These are phyloP conservation scores for Paramisgurnus dabryanus DNA, from an alignment of 2,113 vertebrate genomes.

Conservation along the genomic window DNA sequence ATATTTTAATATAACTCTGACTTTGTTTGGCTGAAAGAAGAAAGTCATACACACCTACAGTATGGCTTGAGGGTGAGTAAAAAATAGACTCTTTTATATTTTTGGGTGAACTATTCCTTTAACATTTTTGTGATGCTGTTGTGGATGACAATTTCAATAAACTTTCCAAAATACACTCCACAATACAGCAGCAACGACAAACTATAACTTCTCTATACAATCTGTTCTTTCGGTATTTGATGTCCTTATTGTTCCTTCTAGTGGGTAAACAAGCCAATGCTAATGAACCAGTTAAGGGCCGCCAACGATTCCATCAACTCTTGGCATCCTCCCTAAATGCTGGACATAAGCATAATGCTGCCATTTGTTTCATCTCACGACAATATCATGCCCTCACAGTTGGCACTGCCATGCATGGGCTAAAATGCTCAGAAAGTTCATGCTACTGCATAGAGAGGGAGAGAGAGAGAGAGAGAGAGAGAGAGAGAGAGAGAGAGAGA, in stretches of 20 bases:
- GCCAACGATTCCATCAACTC: conserved; percentile 71
- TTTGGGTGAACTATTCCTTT: no score
- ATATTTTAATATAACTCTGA: no score
- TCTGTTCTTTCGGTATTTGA: conserved; percentile 34
- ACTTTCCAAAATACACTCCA: not conserved
- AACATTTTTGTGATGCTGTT: no score
- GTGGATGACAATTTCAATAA: not conserved
- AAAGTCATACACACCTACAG: no score
- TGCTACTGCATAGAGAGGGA: no score
- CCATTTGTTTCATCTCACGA: conserved; percentile 66
- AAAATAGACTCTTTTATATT: no score
- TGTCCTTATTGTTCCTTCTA: conserved; percentile 48
- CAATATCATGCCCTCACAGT: conserved; percentile 61
- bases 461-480: no score
- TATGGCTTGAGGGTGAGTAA: no score
- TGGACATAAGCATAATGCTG: conserved; percentile 61
- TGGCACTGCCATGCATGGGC: conserved; percentile 12
- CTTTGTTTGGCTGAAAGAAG: no score
- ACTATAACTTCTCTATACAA: not conserved
- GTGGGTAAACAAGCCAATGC: conserved; percentile 55
- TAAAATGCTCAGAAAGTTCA: not conserved
- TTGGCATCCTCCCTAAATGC: conserved; percentile 61
- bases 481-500: no score
- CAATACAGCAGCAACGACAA: not conserved
- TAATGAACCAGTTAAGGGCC: conserved; percentile 47